Percentiles rank a stretch among this genome's conserved stretches.
phyloP scores from a whole-genome alignment of 2,888 invertebrate genomes.

The Macrosoma leucophasiata region DNA sequence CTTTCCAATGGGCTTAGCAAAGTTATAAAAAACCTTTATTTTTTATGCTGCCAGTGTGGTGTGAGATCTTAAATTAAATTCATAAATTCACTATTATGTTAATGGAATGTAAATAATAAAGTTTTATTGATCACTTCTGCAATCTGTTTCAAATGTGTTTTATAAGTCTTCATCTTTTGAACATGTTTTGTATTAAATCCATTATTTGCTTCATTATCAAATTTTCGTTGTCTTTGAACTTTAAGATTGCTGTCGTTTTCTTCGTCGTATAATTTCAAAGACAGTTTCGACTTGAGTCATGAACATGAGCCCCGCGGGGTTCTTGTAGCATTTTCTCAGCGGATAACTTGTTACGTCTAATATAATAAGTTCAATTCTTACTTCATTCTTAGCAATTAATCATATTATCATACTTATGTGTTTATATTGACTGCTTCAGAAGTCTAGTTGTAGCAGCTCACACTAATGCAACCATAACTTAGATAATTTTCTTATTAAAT shows the following conservation, averaged over 20 bases:
- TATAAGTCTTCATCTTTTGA: too few relatives aligned
- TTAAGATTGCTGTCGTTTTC: too few relatives aligned
- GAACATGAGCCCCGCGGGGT: slow-evolving; percentile 39
- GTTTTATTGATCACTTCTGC: too few relatives aligned
- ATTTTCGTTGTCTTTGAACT: too few relatives aligned
- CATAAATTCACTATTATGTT: slow-evolving; percentile 27
- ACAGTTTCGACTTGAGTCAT: slow-evolving; percentile 47
- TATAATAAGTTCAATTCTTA: slow-evolving; percentile 9
- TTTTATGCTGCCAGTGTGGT: slow-evolving; percentile 16
- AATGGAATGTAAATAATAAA: slow-evolving; percentile 11
- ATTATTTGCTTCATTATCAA: too few relatives aligned
- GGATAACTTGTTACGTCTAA: slow-evolving; percentile 55
- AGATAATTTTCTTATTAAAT: too few relatives aligned
- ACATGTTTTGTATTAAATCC: too few relatives aligned
- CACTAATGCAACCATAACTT: too few relatives aligned
- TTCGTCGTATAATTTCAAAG: slow-evolving; percentile 39
- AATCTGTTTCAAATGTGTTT: too few relatives aligned
- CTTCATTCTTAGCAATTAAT: neutral
- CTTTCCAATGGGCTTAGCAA: slow-evolving; percentile 17
- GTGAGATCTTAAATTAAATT: slow-evolving; percentile 27
- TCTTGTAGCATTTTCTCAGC: slow-evolving; percentile 42
- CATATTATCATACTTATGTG: too few relatives aligned
- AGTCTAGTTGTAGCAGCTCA: too few relatives aligned
- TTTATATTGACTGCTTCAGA: too few relatives aligned
- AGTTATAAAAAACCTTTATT: slow-evolving; percentile 14